These are phyloP conservation scores for Nibea albiflora DNA, from an alignment of 2,113 vertebrate genomes.

Conservation along the genomic window DNA sequence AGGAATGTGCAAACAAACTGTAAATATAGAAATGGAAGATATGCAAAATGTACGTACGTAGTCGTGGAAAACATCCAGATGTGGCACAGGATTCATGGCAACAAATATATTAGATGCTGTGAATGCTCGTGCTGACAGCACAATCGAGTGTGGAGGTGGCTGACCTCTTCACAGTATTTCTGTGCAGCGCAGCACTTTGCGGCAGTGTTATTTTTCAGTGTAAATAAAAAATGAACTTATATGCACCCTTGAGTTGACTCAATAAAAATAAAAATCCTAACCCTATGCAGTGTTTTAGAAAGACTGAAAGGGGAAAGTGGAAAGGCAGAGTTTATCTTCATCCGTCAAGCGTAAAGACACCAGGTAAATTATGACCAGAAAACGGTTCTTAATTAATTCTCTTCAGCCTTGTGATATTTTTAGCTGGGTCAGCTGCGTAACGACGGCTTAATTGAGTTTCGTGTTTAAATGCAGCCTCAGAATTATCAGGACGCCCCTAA, in stretches of 20 bases:
- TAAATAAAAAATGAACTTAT: not conserved
- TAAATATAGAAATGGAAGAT: not conserved
- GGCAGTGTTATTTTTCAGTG: not conserved
- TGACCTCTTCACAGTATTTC: conserved; percentile 1
- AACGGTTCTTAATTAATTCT: conserved; percentile 15
- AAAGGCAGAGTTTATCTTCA: not conserved
- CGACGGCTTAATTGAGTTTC: conserved; percentile 41
- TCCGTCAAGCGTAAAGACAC: not conserved
- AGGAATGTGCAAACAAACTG: not conserved
- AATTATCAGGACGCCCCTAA: conserved; percentile 44
- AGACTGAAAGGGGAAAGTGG: not conserved
- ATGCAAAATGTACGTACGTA: conserved; percentile 7
- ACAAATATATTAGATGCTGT: conserved; percentile 8
- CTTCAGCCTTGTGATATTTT: conserved; percentile 34
- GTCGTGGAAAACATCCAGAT: not conserved
- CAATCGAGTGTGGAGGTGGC: conserved; percentile 1
- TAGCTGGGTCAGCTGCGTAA: conserved; percentile 41
- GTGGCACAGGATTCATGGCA: not conserved
- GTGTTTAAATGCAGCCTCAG: conserved; percentile 44
- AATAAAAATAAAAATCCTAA: not conserved
- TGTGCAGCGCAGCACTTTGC: conserved; percentile 5
- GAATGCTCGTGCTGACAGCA: conserved; percentile 23
- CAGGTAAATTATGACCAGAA: conserved; percentile 7
- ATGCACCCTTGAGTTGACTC: not conserved
- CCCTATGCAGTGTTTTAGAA: conserved; percentile 6